Percentiles rank a stretch among this genome's conserved stretches.
phyloP scores from a whole-genome alignment of 2,113 vertebrate genomes.

The Steatornis caripensis region DNA sequence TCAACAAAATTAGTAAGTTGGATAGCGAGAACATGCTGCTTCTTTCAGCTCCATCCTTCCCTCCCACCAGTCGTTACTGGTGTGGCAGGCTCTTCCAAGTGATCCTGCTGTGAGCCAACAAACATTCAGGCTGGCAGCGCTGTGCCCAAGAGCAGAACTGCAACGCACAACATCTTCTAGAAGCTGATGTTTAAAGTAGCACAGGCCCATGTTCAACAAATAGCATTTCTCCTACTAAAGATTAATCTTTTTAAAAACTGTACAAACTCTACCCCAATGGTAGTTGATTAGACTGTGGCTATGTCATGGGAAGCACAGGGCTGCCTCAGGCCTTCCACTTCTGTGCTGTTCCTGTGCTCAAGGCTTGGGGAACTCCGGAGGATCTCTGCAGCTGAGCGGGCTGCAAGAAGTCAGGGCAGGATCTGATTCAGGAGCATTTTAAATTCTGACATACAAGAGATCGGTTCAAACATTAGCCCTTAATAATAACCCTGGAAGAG shows the following conservation, averaged over 20 bases:
- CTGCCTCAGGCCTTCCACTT: neutral
- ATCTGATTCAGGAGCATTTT: neutral
- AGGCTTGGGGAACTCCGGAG: neutral
- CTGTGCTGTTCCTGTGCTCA: neutral
- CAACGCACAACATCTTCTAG: neutral
- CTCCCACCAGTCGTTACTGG: accelerated
- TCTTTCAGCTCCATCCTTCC: neutral
- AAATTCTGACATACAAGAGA: neutral
- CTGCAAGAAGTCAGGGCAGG: neutral
- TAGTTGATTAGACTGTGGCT: neutral
- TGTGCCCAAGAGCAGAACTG: neutral
- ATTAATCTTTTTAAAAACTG: neutral
- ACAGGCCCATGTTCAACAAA: neutral
- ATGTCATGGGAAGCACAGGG: neutral
- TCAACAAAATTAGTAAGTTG: neutral
- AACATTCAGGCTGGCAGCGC: neutral
- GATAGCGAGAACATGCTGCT: neutral
- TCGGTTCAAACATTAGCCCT: neutral
- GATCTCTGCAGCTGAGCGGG: neutral
- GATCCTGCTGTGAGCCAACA: neutral
- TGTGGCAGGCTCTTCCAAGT: neutral
- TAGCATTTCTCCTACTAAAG: neutral
- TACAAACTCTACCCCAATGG: neutral
- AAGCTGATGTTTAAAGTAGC: neutral
- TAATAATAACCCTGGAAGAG: neutral